These are phyloP conservation scores for Etheostoma perlongum DNA, from an alignment of 2,797 vertebrate species.

Conservation along the genomic window DNA sequence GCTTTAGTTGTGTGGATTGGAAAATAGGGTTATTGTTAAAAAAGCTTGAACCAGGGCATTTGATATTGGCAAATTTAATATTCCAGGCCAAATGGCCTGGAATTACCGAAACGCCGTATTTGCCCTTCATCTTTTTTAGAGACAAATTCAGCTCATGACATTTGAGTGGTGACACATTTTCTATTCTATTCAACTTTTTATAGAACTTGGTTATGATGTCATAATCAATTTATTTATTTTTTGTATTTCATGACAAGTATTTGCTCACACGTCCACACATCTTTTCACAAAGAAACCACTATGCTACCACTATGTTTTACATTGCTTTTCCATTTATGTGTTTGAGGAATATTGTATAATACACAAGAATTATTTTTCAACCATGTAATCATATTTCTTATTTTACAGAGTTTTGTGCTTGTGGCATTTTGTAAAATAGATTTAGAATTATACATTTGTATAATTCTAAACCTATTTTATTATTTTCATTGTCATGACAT, in stretches of 20 bases:
- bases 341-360: neutral
- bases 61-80: neutral
- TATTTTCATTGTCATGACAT: too few species aligned
- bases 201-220: neutral
- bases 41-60: slow-evolving; percentile 32
- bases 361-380: neutral
- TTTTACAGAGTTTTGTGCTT: neutral
- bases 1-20: slow-evolving; percentile 46
- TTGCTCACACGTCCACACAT: too few species aligned
- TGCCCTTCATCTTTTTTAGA: neutral
- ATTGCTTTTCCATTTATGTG: neutral
- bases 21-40: slow-evolving; percentile 54
- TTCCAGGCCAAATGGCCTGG: too few species aligned
- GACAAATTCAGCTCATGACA: neutral
- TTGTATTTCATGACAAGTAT: too few species aligned
- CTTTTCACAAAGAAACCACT: neutral
- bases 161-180: neutral
- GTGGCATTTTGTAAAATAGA: neutral
- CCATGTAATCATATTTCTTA: neutral
- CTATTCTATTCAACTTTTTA: neutral
- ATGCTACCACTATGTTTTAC: neutral
- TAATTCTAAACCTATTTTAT: too few species aligned
- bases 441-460: neutral
- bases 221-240: neutral
- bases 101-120: neutral